These are phyloP conservation scores for Volucella inflata DNA, from an alignment of 2,888 invertebrate species.

Conservation along the genomic window DNA sequence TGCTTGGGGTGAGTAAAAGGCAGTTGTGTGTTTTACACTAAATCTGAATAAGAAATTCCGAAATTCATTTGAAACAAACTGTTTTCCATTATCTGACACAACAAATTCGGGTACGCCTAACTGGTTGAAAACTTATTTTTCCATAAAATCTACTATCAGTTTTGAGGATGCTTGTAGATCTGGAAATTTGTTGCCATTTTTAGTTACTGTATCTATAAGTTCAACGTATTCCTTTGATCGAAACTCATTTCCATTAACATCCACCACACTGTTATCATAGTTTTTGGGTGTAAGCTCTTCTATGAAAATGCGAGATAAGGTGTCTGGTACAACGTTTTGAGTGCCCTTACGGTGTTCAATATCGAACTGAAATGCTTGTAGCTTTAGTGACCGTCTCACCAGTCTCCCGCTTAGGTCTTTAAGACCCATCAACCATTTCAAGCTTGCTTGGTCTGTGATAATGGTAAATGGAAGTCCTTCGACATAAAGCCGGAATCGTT, in stretches of 20 bases:
- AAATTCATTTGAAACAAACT: too few relatives aligned
- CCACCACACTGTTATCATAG: neutral
- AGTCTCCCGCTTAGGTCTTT: too few relatives aligned
- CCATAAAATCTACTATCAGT: conserved; percentile 63
- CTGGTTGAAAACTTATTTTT: too few relatives aligned
- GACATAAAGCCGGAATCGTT: conserved; percentile 23
- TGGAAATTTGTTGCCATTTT: conserved; percentile 6
- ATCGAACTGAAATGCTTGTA: too few relatives aligned
- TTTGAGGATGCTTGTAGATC: conserved; percentile 49
- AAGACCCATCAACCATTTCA: conserved; percentile 76
- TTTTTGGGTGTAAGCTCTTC: neutral
- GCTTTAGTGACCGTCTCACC: too few relatives aligned
- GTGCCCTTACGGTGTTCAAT: too few relatives aligned
- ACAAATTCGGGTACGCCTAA: too few relatives aligned
- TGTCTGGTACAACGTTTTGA: too few relatives aligned
- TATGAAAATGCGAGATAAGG: conserved; percentile 65
- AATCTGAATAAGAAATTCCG: too few relatives aligned
- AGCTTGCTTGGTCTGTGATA: conserved; percentile 74
- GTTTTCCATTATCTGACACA: too few relatives aligned
- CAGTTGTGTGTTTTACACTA: too few relatives aligned
- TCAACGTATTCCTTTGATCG: neutral
- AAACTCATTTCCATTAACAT: conserved; percentile 23
- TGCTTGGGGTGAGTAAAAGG: too few relatives aligned
- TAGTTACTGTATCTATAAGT: neutral
- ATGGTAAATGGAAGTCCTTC: conserved; percentile 21